These are phyloP conservation scores for Hydrocynus forskahlii DNA, from an alignment of 2,797 vertebrate species.

Conservation along the genomic window DNA sequence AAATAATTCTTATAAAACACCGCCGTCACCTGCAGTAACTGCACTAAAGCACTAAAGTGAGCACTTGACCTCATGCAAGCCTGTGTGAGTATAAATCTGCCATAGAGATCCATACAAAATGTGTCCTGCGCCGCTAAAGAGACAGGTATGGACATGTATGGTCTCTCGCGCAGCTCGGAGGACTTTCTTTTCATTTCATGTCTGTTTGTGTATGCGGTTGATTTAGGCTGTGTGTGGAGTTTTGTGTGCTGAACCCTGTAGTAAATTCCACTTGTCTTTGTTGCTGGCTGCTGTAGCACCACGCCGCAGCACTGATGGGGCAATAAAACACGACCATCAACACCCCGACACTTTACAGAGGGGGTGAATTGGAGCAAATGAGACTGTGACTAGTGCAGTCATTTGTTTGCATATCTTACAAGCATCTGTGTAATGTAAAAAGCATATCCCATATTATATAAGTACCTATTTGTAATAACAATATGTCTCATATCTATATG, in stretches of 20 bases:
- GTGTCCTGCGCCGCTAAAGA: background rate
- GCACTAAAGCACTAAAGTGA: background rate
- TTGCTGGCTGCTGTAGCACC: background rate
- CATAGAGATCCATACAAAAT: background rate
- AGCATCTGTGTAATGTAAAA: too few relatives aligned
- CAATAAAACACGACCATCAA: conserved; percentile 44
- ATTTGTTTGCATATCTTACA: background rate
- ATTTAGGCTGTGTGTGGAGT: background rate
- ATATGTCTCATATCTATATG: too few relatives aligned
- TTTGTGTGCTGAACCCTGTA: conserved; percentile 5
- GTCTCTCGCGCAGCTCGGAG: background rate
- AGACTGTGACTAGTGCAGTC: background rate
- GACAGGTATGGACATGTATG: conserved; percentile 20
- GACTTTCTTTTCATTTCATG: conserved; percentile 25
- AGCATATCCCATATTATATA: too few relatives aligned
- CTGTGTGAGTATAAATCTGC: background rate
- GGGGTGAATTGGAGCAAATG: conserved; percentile 7
- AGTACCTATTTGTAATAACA: too few relatives aligned
- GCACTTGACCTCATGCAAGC: background rate
- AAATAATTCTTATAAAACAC: too few relatives aligned
- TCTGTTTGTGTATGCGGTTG: conserved; percentile 21
- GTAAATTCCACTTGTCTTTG: conserved; percentile 6
- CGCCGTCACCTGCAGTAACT: too few relatives aligned
- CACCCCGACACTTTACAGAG: conserved; percentile 21
- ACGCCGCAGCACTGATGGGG: background rate